These are phyloP conservation scores for Megathymus violae DNA, from an alignment of 1,140 invertebrate species.

Conservation along the genomic window DNA sequence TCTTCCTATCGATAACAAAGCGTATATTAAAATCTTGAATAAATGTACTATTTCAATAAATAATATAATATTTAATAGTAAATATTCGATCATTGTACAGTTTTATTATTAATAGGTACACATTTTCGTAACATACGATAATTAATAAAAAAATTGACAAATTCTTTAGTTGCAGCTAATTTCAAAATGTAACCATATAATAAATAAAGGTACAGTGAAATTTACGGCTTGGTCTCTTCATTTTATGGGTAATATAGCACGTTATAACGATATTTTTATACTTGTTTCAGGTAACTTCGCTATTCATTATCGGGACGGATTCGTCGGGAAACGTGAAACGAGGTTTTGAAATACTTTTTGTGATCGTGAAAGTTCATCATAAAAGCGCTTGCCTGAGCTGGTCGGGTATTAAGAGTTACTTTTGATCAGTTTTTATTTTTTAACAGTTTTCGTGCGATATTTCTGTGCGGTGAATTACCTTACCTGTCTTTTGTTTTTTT, in stretches of 20 bases:
- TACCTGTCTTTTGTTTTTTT: too few species aligned
- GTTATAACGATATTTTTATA: constrained; percentile 47
- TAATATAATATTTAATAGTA: too few species aligned
- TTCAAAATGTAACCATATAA: not conserved
- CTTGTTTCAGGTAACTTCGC: constrained; percentile 56
- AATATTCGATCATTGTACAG: too few species aligned
- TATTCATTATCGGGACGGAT: constrained; percentile 30
- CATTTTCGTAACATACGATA: too few species aligned
- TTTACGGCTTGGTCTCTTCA: constrained; percentile 41
- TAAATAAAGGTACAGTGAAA: constrained; percentile 42
- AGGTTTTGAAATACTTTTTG: constrained; percentile 26
- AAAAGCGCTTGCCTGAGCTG: constrained; percentile 6
- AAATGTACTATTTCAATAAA: too few species aligned
- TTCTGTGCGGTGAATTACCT: not conserved
- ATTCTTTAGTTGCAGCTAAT: too few species aligned
- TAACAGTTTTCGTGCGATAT: constrained; percentile 2
- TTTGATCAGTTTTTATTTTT: not conserved
- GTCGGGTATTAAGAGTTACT: not conserved
- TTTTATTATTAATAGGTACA: too few species aligned
- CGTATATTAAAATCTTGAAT: too few species aligned
- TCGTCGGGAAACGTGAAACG: constrained; percentile 15
- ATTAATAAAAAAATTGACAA: too few species aligned
- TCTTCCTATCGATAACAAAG: too few species aligned
- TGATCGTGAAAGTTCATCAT: constrained; percentile 19
- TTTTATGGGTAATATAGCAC: constrained; percentile 46